Evolutionary conservation across 2,113 vertebrate species (phyloP).

Genomic region (Phalacrocorax aristotelis): DNA sequence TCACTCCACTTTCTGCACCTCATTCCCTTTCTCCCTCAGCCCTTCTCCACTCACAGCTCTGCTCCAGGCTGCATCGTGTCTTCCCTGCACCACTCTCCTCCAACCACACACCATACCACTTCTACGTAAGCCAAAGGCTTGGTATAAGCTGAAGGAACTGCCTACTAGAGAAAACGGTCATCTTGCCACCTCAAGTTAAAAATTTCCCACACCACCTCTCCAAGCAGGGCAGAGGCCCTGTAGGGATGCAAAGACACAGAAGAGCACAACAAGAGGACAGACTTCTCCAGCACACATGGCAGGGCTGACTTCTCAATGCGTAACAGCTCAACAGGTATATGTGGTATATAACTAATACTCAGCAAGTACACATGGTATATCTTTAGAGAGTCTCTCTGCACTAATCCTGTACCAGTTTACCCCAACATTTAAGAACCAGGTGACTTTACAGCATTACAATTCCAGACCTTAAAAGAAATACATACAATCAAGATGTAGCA

Average conservation of each 20-base stretch:
- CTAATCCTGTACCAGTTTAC: background rate
- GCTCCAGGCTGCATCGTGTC: background rate
- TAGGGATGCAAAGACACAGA: background rate
- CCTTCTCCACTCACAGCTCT: background rate
- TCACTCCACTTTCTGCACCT: background rate
- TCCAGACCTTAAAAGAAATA: background rate
- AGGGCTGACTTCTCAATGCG: background rate
- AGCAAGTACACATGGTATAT: fast-evolving
- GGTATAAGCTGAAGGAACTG: background rate
- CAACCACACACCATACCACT: background rate
- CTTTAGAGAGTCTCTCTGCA: background rate
- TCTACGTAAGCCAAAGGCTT: background rate
- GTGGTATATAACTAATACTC: background rate
- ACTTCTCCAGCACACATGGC: background rate
- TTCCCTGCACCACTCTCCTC: background rate
- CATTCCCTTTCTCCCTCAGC: background rate
- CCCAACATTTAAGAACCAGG: background rate
- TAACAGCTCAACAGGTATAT: too few relatives aligned
- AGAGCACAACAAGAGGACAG: background rate
- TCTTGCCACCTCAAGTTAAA: background rate
- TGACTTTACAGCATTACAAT: background rate
- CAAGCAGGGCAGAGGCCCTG: background rate
- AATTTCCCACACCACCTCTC: background rate
- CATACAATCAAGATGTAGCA: background rate
- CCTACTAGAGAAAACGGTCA: background rate